Conservation (phyloP, 2,113 vertebrate species). For the Ceyx cyanopectus region DNA sequence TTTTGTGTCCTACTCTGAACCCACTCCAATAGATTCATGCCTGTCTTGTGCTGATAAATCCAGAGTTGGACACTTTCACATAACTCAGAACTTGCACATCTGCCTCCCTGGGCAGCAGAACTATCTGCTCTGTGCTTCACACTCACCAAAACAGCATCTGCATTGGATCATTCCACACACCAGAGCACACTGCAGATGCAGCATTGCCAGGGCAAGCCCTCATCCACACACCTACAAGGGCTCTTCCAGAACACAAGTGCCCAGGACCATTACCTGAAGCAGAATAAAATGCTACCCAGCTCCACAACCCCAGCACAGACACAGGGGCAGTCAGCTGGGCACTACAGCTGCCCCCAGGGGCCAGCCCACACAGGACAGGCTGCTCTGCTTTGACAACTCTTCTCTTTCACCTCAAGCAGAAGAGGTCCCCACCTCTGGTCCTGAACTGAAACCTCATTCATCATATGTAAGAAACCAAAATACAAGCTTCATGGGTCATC, state of each 20-base stretch:
- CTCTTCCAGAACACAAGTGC: neutral
- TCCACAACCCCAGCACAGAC: neutral
- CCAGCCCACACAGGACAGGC: neutral
- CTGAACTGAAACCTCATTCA: neutral
- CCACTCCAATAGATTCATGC: neutral
- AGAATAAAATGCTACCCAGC: neutral
- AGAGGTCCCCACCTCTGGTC: neutral
- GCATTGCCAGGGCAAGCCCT: neutral
- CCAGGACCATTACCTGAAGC: neutral
- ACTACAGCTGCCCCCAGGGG: neutral
- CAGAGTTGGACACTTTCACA: neutral
- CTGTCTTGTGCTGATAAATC: neutral
- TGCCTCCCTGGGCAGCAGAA: neutral
- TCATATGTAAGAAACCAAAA: neutral
- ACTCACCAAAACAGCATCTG: neutral
- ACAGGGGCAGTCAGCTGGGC: neutral
- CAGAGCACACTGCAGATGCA: fast-evolving
- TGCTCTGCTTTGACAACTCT: neutral
- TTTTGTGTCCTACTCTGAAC: neutral
- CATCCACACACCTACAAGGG: fast-evolving
- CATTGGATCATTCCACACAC: neutral
- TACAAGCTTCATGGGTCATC: neutral
- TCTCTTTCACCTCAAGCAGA: neutral
- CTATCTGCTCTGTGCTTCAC: neutral
- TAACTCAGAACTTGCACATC: neutral